Evolutionary conservation across 1,140 invertebrate species (phyloP), one percentile per base, ranked within the genome.

Genomic region (Carcinoscorpius rotundicauda): DNA sequence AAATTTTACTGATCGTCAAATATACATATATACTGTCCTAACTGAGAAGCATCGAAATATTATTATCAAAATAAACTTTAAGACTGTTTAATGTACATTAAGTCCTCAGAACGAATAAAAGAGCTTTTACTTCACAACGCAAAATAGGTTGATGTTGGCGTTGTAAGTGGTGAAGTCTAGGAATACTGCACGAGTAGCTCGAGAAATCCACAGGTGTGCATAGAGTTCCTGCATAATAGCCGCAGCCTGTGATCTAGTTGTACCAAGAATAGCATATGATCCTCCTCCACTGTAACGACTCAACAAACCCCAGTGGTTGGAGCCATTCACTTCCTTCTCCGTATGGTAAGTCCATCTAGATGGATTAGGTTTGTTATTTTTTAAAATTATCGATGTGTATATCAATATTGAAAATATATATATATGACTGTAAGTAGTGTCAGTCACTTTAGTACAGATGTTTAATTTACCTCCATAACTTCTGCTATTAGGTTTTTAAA

Each of bases 161-260:
- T 89, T 89, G 76, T 87, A 89, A 49, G 86, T 78, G 0, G 83
- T 83, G 70, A 89, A 88, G 75, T 89, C 86, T 4, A 88, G 71
- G 71, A 89, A 86, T 48, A 89, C 74, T 3, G 79, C 85, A 71
- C 87, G 74, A 0, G 87, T 88, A 6, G 81, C 84, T 65, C 84
- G 69, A 49, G 79, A 78, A 50, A 89, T 81, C 87, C 87, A 89
- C 3, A 83, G 73, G 65, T 83, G 82, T 11, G 82, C 69, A 69
- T 83, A 81, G 48, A 89, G 74, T 10, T 80, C 68, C 10, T 76
- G 69, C 9, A 88, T 77, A 6, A 79, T 75, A 1, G 71, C 71
- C 49, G 64, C 48, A 0, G 81, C 80, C 29, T 75, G 68, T 5
- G 74, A 74, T 66, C 77, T 77, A 10, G 73, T 78, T 3, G 69